These are phyloP conservation scores for Burhinus bistriatus DNA, from an alignment of 2,113 vertebrate genomes.

Conservation along the genomic window DNA sequence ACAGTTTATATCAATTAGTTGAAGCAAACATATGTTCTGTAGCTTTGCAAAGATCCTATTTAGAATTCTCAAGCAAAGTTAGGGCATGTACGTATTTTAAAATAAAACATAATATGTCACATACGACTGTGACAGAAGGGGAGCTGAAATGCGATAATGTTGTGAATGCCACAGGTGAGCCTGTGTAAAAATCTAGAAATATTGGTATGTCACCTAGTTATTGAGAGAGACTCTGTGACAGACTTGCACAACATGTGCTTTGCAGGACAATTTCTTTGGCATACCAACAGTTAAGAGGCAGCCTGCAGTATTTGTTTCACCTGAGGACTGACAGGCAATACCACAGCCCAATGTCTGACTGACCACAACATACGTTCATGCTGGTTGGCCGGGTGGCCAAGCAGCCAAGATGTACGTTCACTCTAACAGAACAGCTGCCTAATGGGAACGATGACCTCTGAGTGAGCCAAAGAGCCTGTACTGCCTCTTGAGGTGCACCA, in stretches of 20 bases:
- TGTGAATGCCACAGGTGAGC: not conserved
- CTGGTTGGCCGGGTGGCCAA: not conserved
- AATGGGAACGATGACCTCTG: not conserved
- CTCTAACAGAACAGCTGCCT: not conserved
- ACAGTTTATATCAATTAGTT: not conserved
- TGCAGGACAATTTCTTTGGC: not conserved
- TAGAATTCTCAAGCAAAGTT: conserved; percentile 2
- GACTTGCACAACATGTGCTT: not conserved
- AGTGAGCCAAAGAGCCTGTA: not conserved
- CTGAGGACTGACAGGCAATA: not conserved
- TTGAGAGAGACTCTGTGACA: not conserved
- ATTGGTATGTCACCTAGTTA: not conserved
- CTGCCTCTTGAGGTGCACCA: not conserved
- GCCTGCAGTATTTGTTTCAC: not conserved
- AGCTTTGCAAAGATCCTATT: not conserved
- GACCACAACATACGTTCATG: fast-evolving
- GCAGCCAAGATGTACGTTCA: not conserved
- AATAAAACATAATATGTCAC: not conserved
- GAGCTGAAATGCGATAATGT: not conserved
- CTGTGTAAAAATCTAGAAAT: not conserved
- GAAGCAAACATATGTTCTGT: conserved; percentile 12
- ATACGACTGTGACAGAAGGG: not conserved
- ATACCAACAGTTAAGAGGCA: not conserved
- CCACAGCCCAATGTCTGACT: not conserved
- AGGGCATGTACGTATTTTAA: not conserved